Evolutionary conservation across 1,140 invertebrate species (phyloP), one percentile per base, ranked within the genome.

Genomic region (Saccostrea glomerata): DNA sequence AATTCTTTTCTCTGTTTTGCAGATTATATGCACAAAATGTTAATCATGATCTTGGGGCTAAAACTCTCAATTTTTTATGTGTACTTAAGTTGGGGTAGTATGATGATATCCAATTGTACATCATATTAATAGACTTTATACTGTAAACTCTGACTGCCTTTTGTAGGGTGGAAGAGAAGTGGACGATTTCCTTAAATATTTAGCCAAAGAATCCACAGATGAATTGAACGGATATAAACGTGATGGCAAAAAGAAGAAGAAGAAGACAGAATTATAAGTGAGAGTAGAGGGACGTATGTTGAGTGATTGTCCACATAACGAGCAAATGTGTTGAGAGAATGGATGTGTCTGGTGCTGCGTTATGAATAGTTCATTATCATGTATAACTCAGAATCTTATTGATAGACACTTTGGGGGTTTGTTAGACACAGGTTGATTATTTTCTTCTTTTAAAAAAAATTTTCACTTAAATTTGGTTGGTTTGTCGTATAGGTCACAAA

Each of bases 161-260:
- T 95, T 96, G 0, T 94, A 97, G 96, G 98, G 98, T 94, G 99
- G 98, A 12, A 97, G 99, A 88, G 98, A 98, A 92, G 95, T 99
- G 0, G 97, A 99, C 86, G 99, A 99, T 93, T 99, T 99, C 94
- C 94, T 99, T 82, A 98, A 99, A 93, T 99, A 98, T 95, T 97
- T 99, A 92, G 97, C 99, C 55, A 97, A 98, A 94, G 97, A 99
- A 91, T 96, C 98, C 0, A 98, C 98, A 54, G 96, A 97, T 86
- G 98, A 98, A 93, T 96, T 99, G 88, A 98, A 97, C 90, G 97
- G 97, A 85, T 99, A 96, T 94, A 97, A 98, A 95, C 97, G 98
- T 88, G 97, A 97, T 92, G 99, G 99, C 90, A 98, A 98, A 89
- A 95, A 96, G 66, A 98, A 98, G 94, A 97, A 94, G 73, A 84